phyloP scores from a whole-genome alignment of 2,113 vertebrate genomes.

The Smithornis capensis region DNA sequence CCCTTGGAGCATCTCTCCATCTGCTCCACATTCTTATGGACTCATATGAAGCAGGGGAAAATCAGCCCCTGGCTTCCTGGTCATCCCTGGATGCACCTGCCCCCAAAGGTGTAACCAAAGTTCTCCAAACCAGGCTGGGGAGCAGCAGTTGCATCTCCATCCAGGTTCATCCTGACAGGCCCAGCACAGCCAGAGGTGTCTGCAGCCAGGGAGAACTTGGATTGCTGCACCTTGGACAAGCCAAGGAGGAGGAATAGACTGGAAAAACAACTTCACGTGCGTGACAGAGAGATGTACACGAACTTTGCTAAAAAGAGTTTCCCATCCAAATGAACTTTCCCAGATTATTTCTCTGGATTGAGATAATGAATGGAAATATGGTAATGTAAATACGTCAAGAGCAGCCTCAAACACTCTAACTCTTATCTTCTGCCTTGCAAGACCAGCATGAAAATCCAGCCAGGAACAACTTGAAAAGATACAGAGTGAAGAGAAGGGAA shows the following conservation, averaged over 20 bases:
- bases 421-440: background rate
- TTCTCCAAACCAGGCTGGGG: background rate
- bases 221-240: rapidly evolving
- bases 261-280: background rate
- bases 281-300: rapidly evolving
- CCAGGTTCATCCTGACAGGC: rapidly evolving
- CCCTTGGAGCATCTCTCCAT: background rate
- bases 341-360: background rate
- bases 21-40: background rate
- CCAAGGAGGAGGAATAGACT: background rate
- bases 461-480: background rate
- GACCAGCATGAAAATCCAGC: background rate
- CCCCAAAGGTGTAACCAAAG: background rate
- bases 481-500: background rate
- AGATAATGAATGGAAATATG: background rate
- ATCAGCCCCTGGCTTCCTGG: rapidly evolving
- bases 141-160: background rate
- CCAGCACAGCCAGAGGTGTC: rapidly evolving
- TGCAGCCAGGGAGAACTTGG: background rate
- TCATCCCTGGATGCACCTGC: background rate
- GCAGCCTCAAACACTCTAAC: background rate
- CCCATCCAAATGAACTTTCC: background rate
- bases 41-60: background rate
- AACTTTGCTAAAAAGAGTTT: background rate
- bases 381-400: background rate